These are phyloP conservation scores for Clarias laeviceps DNA, from an alignment of 2,797 vertebrate species.

Conservation along the genomic window DNA sequence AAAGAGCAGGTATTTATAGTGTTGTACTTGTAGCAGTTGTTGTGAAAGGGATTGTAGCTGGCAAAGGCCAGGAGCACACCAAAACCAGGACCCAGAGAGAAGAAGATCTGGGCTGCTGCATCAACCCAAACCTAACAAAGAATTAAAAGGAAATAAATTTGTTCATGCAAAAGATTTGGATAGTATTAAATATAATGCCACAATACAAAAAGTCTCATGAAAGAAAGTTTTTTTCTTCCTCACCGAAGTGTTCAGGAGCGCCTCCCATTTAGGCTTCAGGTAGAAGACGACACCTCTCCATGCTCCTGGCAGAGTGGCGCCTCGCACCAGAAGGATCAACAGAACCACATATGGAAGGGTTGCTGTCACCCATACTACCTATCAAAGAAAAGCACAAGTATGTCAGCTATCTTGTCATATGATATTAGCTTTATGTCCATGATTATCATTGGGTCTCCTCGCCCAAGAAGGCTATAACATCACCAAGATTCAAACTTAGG, in stretches of 20 bases:
- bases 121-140: constrained; percentile 91
- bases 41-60: constrained; percentile 98
- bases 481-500: background rate
- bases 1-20: background rate
- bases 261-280: constrained; percentile 92
- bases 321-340: constrained; percentile 86
- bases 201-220: background rate
- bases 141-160: background rate
- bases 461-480: background rate
- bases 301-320: constrained; percentile 93
- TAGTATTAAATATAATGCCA: background rate
- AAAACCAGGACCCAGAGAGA: constrained; percentile 96
- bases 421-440: background rate
- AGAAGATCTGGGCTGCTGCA: constrained; percentile 98
- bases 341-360: constrained; percentile 95
- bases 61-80: constrained; percentile 94
- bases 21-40: constrained; percentile 97
- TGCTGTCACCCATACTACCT: constrained; percentile 99
- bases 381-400: constrained; percentile 15
- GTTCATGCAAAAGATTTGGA: background rate
- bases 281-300: constrained; percentile 97
- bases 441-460: background rate
- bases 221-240: constrained; percentile 49
- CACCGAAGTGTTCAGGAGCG: constrained; percentile 89
- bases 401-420: background rate